A percentile compares a stretch with the other conserved stretches of the same genome.
These are phyloP conservation scores for Larimichthys crocea DNA, from an alignment of 2,113 vertebrate genomes.

Conservation along the genomic window DNA sequence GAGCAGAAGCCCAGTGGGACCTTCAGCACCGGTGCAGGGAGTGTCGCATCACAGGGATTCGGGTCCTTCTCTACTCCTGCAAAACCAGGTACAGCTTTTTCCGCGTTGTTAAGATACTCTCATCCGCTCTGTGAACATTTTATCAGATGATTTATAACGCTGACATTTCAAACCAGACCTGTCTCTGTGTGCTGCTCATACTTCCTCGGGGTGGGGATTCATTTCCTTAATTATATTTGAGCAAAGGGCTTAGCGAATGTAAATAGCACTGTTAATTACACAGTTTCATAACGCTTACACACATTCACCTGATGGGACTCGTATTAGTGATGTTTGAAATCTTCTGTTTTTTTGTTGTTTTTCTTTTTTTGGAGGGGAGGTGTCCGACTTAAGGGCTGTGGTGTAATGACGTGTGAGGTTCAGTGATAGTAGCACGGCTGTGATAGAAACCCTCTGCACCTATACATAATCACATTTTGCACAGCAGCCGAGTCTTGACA, in stretches of 20 bases:
- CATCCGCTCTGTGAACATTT: background rate
- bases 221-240: constrained; percentile 15
- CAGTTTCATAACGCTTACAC: background rate
- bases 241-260: background rate
- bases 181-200: background rate
- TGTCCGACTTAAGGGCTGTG: background rate
- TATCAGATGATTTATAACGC: constrained; percentile 7
- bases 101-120: background rate
- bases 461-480: constrained; percentile 12
- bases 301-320: background rate
- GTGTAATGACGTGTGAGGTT: constrained; percentile 9
- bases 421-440: constrained; percentile 1
- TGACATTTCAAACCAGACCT: constrained; percentile 19
- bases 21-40: constrained; percentile 91
- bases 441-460: background rate
- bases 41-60: constrained; percentile 94
- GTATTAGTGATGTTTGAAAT: background rate
- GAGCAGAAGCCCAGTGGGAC: constrained; percentile 93
- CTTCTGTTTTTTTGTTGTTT: constrained; percentile 1
- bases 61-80: constrained; percentile 90
- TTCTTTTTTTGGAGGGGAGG: no score
- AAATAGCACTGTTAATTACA: background rate
- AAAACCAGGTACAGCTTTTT: constrained; percentile 87
- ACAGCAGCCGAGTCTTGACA: constrained; percentile 42
- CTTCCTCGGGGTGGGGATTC: background rate